These are phyloP conservation scores for Acipenser ruthenus DNA, from an alignment of 2,797 vertebrate genomes.

Conservation along the genomic window DNA sequence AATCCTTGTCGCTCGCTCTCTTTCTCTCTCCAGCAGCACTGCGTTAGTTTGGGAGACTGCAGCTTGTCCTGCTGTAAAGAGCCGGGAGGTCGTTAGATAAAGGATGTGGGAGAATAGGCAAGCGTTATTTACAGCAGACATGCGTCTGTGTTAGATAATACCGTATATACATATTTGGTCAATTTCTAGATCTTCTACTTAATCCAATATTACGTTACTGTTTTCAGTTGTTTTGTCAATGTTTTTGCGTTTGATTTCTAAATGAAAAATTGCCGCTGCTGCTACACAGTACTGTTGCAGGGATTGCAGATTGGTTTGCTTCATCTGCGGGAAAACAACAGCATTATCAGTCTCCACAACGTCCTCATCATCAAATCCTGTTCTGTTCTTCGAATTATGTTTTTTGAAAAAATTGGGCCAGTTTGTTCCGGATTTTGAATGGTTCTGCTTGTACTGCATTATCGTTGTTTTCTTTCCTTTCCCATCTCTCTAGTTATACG, in stretches of 20 bases:
- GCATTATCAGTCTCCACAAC: background rate
- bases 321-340: background rate
- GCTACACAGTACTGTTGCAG: background rate
- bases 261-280: background rate
- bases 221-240: background rate
- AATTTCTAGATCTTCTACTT: background rate
- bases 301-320: conserved; percentile 1
- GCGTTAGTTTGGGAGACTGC: conserved; percentile 35
- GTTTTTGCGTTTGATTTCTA: background rate
- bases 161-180: background rate
- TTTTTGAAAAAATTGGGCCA: too few relatives aligned
- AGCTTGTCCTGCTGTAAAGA: conserved; percentile 9
- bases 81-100: conserved; percentile 24
- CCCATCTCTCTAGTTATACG: too few relatives aligned
- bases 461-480: too few relatives aligned
- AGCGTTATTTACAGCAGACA: conserved; percentile 20
- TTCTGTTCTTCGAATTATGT: too few relatives aligned
- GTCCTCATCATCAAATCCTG: background rate
- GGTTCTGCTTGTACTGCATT: too few relatives aligned
- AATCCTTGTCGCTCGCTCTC: conserved; percentile 8
- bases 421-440: too few relatives aligned
- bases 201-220: background rate
- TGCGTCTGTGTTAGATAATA: conserved; percentile 27
- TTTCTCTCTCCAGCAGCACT: background rate
- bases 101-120: conserved; percentile 32